phyloP scores from a whole-genome alignment of 2,113 vertebrate species.

The Heterotis niloticus region DNA sequence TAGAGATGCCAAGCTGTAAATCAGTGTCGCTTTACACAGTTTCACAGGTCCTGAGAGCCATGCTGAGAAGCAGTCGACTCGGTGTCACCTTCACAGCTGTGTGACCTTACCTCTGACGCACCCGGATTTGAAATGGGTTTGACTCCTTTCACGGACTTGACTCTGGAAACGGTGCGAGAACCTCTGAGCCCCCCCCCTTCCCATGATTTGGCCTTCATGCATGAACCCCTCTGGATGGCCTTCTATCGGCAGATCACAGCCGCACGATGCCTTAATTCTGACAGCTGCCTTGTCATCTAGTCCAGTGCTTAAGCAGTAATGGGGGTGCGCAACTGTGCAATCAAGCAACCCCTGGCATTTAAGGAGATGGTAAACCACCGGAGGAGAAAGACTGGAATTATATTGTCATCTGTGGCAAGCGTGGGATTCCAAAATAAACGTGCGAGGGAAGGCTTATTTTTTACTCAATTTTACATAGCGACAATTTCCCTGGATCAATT shows the following conservation, averaged over 20 bases:
- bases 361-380: no score
- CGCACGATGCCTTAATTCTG: neutral
- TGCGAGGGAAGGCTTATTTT: neutral
- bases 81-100: slow-evolving; percentile 22
- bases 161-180: slow-evolving; percentile 31
- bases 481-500: neutral
- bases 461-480: neutral
- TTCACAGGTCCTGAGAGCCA: slow-evolving; percentile 30
- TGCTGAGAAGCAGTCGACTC: neutral
- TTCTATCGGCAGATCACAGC: neutral
- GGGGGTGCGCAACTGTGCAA: no score
- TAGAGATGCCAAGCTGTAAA: neutral
- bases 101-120: slow-evolving; percentile 45
- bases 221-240: slow-evolving; percentile 26
- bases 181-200: slow-evolving; percentile 16
- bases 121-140: slow-evolving; percentile 34
- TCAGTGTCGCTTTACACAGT: slow-evolving; percentile 4
- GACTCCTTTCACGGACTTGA: slow-evolving; percentile 44
- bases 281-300: neutral
- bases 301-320: neutral
- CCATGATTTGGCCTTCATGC: slow-evolving; percentile 31
- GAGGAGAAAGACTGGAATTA: neutral
- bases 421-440: slow-evolving; percentile 1
- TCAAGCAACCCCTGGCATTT: no score
- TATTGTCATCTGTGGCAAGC: neutral